Evolutionary conservation across 2,113 vertebrate genomes (phyloP).

Genomic region (Perca schrenkii): DNA sequence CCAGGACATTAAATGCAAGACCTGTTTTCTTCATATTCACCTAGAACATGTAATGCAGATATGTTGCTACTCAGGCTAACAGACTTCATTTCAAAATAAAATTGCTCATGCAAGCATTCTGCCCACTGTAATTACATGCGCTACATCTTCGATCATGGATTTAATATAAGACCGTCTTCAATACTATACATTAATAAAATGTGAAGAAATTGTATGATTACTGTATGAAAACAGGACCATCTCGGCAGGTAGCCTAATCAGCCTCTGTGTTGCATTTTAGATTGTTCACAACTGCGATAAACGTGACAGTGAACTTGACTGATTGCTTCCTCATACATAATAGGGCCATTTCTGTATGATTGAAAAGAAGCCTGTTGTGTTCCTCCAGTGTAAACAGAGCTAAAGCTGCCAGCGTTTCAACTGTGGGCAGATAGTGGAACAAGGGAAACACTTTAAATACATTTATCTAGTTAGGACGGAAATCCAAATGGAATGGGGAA

Average conservation of each 20-base stretch:
- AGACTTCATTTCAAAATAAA: slow-evolving; percentile 1
- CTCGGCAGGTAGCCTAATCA: background rate
- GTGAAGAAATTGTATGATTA: background rate
- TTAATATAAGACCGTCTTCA: background rate
- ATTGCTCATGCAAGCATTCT: background rate
- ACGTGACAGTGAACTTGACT: background rate
- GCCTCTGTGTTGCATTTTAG: background rate
- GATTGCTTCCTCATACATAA: background rate
- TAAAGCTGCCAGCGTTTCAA: slow-evolving; percentile 19
- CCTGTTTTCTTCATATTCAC: background rate
- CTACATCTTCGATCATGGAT: background rate
- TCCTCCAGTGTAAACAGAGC: slow-evolving; percentile 38
- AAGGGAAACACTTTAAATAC: slow-evolving; percentile 33
- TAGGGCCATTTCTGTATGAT: background rate
- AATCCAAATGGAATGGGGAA: slow-evolving; percentile 23
- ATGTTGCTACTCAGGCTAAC: background rate
- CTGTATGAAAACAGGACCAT: background rate
- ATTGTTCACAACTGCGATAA: background rate
- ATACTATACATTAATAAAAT: background rate
- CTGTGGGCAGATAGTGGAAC: slow-evolving; percentile 13
- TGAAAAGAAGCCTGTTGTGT: slow-evolving; percentile 10
- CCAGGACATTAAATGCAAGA: background rate
- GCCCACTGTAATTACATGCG: background rate
- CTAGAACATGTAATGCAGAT: background rate
- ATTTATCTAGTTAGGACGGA: slow-evolving; percentile 21